Evolutionary conservation across 2,888 invertebrate genomes (phyloP).

Genomic region (Physocephala rufipes): DNA sequence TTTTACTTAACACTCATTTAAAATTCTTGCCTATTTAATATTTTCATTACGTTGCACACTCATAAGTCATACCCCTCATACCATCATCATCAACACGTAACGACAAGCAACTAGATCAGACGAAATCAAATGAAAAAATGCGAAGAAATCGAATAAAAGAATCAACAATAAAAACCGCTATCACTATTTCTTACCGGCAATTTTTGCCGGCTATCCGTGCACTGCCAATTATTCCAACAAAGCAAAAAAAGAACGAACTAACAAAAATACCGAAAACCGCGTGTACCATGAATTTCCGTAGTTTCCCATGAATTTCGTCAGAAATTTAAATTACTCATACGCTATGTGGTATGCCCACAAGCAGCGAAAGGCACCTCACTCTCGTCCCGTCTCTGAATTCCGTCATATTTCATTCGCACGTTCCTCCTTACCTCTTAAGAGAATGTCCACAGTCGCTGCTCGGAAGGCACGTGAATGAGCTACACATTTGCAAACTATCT

Average conservation of each 20-base stretch:
- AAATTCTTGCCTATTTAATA: not conserved
- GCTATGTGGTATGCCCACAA: slow-evolving; percentile 33
- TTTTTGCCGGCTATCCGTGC: no score
- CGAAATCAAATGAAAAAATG: no score
- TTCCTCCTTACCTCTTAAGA: no score
- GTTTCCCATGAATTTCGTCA: slow-evolving; percentile 62
- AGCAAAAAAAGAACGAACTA: not conserved
- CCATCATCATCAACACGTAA: no score
- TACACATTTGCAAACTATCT: not conserved
- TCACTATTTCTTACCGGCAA: no score
- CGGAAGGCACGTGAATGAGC: not conserved
- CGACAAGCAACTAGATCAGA: no score
- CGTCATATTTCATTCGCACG: slow-evolving; percentile 15
- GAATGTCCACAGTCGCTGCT: no score
- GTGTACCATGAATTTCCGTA: slow-evolving; percentile 50
- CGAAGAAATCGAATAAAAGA: not conserved
- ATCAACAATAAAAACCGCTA: not conserved
- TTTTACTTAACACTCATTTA: not conserved
- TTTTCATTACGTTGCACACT: not conserved
- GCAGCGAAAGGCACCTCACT: not conserved
- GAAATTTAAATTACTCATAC: slow-evolving; percentile 61
- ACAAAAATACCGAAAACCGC: slow-evolving; percentile 4
- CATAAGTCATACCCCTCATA: no score
- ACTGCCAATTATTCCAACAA: no score
- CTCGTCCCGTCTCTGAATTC: no score